Evolutionary conservation across 2,888 invertebrate genomes (phyloP), one percentile per base, ranked within the genome.

Genomic region (Diplolepis rosae): DNA sequence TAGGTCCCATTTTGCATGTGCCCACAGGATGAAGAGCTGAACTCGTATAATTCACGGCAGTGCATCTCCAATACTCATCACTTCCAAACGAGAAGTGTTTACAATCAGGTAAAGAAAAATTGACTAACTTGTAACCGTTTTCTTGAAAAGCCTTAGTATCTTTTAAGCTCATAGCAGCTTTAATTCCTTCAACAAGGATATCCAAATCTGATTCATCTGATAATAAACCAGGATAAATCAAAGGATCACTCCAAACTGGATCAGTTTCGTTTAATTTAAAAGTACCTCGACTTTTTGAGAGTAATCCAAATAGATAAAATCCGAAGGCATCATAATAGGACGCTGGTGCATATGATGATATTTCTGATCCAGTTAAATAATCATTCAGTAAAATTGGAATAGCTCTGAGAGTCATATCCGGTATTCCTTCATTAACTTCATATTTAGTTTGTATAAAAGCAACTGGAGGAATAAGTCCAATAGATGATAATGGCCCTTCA

Each of bases 1-100:
- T 56, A 0, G 92, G 91, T 0, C 93, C 94, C 93, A 94, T 94
- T 85, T 92, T 93, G 78, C 93, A 93, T 0, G 94, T 94, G 1
- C 93, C 91, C 5, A 77, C 77, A 77, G 92, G 92, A 83, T 93
- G 93, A 81, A 93, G 92, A 11, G 92, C 88, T 0, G 92, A 92
- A 11, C 91, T 83, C 0, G 92, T 91, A 4, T 92, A 82, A 0
- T 90, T 89, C 54, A 91, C 88, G 0, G 92, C 80, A 7, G 90
- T 90, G 80, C 93, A 94, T 80, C 91, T 91, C 92, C 93, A 93
- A 79, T 93, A 94, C 2, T 84, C 87, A 77, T 93, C 92, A 27
- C 90, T 90, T 71, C 89, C 89, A 79, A 90, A 91, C 7, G 85
- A 74, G 72, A 87, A 86, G 22, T 89, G 82, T 54, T 86, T 85